A percentile compares a stretch with the other conserved stretches of the same genome.
Conservation (phyloP, 2,888 invertebrate species). For the Lottia scabra region DNA sequence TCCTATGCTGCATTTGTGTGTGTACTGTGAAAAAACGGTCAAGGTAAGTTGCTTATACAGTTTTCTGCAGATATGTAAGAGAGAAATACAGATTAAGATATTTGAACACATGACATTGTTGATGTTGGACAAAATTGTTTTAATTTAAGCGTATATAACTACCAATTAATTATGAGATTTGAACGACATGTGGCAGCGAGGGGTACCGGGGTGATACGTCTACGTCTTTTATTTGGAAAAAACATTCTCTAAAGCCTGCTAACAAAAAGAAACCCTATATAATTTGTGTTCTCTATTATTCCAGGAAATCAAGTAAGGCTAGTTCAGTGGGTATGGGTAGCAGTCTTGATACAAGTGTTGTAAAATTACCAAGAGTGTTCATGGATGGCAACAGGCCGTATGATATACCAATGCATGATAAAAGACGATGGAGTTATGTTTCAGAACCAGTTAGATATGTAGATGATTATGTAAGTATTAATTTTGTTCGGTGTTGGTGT, state of each 20-base stretch:
- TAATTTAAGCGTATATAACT: no score
- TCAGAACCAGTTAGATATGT: constrained; percentile 36
- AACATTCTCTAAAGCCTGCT: background rate
- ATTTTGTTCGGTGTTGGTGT: no score
- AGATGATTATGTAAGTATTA: constrained; percentile 34
- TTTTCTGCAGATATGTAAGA: no score
- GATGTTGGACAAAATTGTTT: no score
- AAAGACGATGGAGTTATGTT: constrained; percentile 34
- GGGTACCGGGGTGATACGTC: no score
- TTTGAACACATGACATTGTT: no score
- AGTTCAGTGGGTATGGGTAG: constrained; percentile 26
- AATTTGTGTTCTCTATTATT: background rate
- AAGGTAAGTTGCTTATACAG: constrained; percentile 8
- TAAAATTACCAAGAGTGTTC: constrained; percentile 39
- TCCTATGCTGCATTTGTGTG: constrained; percentile 28
- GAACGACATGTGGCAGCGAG: no score
- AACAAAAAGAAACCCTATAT: no score
- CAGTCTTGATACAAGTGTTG: constrained; percentile 33
- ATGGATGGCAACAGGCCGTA: constrained; percentile 37
- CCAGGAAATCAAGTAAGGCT: constrained; percentile 26
- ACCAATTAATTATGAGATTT: no score
- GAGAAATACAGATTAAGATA: no score
- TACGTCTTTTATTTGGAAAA: no score
- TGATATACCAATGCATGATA: constrained; percentile 31
- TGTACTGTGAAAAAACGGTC: constrained; percentile 25